Evolutionary conservation across 2,888 invertebrate genomes (phyloP).

Genomic region (Spodoptera picta): DNA sequence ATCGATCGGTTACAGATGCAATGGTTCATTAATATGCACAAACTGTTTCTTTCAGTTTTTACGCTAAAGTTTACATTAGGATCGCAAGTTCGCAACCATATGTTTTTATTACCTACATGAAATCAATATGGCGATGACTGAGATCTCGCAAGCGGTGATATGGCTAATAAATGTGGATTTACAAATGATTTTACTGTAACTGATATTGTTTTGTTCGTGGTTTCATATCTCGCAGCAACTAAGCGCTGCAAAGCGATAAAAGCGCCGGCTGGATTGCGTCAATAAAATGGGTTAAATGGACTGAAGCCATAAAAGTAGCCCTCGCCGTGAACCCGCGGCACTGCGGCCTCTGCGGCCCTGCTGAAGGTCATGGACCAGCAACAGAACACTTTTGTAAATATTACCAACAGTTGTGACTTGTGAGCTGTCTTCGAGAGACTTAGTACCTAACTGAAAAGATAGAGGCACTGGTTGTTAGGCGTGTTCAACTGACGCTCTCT

Average conservation of each 20-base stretch:
- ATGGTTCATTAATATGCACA: constrained; percentile 28
- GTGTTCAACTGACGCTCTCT: too few relatives aligned
- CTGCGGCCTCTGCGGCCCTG: constrained; percentile 63
- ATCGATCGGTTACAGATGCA: constrained; percentile 29
- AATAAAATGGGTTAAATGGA: constrained; percentile 83
- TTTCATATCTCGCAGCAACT: constrained; percentile 55
- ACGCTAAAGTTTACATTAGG: constrained; percentile 31
- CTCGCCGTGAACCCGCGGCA: constrained; percentile 81
- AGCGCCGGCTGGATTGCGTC: constrained; percentile 75
- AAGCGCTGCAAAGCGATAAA: constrained; percentile 63
- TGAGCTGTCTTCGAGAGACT: too few relatives aligned
- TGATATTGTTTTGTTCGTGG: constrained; percentile 32
- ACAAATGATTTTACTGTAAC: constrained; percentile 33
- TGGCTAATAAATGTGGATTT: constrained; percentile 36
- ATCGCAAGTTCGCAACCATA: constrained; percentile 11
- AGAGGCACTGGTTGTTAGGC: too few relatives aligned
- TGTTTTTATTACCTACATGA: constrained; percentile 24
- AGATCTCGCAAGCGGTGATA: constrained; percentile 32
- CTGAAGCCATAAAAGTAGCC: constrained; percentile 80
- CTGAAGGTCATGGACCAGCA: constrained; percentile 70
- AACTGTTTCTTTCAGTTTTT: constrained; percentile 33
- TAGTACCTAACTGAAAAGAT: too few relatives aligned
- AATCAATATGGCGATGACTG: constrained; percentile 35
- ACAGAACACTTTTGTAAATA: constrained; percentile 57
- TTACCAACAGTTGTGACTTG: constrained; percentile 5